Evolutionary conservation across 2,797 vertebrate species (phyloP).

Genomic region (Tiaroga cobitis): DNA sequence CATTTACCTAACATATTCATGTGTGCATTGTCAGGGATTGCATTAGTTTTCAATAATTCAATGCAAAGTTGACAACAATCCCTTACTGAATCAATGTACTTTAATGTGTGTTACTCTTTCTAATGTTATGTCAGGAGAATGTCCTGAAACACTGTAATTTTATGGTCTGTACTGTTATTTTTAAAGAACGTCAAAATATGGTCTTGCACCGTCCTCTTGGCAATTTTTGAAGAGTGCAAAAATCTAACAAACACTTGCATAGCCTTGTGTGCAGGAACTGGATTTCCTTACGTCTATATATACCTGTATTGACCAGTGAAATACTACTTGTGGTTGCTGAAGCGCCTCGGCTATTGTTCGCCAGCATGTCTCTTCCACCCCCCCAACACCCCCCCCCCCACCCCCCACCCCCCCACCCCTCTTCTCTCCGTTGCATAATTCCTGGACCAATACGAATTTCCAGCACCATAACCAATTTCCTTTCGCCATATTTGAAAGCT

Average conservation of each 20-base stretch:
- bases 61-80: background rate
- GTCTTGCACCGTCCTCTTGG: background rate
- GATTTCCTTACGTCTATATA: background rate
- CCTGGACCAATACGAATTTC: too few species aligned
- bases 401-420: too few species aligned
- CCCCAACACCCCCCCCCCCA: too few species aligned
- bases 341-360: too few species aligned
- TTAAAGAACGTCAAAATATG: background rate
- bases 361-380: too few species aligned
- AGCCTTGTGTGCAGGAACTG: background rate
- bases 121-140: background rate
- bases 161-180: background rate
- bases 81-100: background rate
- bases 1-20: background rate
- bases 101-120: background rate
- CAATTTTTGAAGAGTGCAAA: background rate
- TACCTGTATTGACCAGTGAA: too few species aligned
- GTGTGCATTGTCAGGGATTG: background rate
- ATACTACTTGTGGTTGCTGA: too few species aligned
- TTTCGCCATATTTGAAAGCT: too few species aligned
- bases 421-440: too few species aligned
- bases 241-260: background rate
- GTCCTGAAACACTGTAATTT: background rate
- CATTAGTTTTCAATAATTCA: background rate
- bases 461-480: too few species aligned